A percentile compares a stretch with the other conserved stretches of the same genome.
These are phyloP conservation scores for Atherinosoma microstoma DNA, from an alignment of 2,797 vertebrate species.

Conservation along the genomic window DNA sequence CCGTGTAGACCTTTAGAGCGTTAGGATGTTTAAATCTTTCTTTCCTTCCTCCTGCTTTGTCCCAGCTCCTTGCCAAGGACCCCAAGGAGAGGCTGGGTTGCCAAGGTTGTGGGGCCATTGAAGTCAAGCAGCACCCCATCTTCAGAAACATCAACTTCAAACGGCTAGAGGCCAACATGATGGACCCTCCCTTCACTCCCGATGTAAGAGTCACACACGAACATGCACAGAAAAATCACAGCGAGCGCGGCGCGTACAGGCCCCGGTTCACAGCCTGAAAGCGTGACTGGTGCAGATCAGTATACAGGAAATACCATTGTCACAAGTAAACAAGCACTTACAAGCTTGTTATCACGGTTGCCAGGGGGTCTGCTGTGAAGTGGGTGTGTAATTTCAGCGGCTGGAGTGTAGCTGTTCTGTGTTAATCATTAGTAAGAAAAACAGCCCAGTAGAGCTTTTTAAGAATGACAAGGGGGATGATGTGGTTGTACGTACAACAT, in stretches of 20 bases:
- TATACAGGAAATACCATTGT: conserved; percentile 72
- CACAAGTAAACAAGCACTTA: conserved; percentile 64
- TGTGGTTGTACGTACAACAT: not conserved
- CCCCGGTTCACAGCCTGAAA: conserved; percentile 24
- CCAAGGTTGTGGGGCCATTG: conserved; percentile 83
- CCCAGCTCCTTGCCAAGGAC: conserved; percentile 90
- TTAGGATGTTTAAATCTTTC: conserved; percentile 8
- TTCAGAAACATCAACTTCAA: conserved; percentile 94
- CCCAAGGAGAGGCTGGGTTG: conserved; percentile 89
- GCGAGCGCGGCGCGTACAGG: not conserved
- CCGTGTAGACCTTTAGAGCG: not conserved
- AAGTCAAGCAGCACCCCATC: conserved; percentile 89
- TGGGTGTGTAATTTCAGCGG: conserved; percentile 14
- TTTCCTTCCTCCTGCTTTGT: conserved; percentile 22
- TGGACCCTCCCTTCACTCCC: conserved; percentile 92
- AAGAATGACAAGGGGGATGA: not conserved
- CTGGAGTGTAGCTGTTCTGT: not conserved
- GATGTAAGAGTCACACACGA: conserved; percentile 83
- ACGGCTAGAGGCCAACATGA: conserved; percentile 89
- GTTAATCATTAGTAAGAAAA: not conserved
- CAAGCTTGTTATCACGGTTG: conserved; percentile 30
- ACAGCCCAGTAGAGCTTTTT: not conserved
- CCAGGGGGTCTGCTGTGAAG: conserved; percentile 10
- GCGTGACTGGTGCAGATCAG: conserved; percentile 28
- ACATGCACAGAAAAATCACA: not conserved